A percentile compares a stretch with the other conserved stretches of the same genome.
Conservation (phyloP, 2,888 invertebrate species). For the Plagodis dolabraria region DNA sequence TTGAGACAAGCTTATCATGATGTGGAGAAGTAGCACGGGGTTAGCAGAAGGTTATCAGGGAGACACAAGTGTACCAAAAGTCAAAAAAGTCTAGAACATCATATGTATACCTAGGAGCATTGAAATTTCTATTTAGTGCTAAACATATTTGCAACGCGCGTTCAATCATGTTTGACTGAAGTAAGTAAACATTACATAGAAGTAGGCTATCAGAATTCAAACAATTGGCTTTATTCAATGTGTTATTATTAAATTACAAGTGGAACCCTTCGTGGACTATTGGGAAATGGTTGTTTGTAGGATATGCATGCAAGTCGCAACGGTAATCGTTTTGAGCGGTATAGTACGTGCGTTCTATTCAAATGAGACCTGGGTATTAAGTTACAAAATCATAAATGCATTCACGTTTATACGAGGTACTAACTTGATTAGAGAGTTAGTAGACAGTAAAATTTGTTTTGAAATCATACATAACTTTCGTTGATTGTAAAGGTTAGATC, state of each 20-base stretch:
- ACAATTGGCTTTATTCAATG: conserved; percentile 34
- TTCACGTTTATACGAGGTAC: conserved; percentile 7
- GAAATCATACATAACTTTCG: background rate
- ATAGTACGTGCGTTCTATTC: conserved; percentile 54
- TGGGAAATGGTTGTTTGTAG: conserved; percentile 43
- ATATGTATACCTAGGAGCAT: conserved; percentile 57
- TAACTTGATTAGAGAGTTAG: conserved; percentile 3
- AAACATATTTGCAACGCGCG: conserved; percentile 53
- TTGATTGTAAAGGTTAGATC: too few relatives aligned
- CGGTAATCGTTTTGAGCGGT: conserved; percentile 46
- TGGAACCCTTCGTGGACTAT: conserved; percentile 48
- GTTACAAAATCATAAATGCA: conserved; percentile 36
- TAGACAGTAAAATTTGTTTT: background rate
- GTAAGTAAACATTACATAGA: conserved; percentile 17
- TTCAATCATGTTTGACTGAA: conserved; percentile 43
- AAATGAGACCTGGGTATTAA: conserved; percentile 46
- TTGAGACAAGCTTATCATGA: conserved; percentile 36
- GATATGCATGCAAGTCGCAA: conserved; percentile 38
- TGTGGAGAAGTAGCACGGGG: conserved; percentile 33
- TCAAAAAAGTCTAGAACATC: conserved; percentile 51
- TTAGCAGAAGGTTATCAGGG: conserved; percentile 68
- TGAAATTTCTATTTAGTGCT: conserved; percentile 44
- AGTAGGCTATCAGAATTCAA: conserved; percentile 36
- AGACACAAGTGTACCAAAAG: conserved; percentile 43
- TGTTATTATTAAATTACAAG: conserved; percentile 20